Percentiles rank a stretch among this genome's conserved stretches.
phyloP scores from a whole-genome alignment of 1,140 invertebrate genomes.

The Melipona quadrifasciata region DNA sequence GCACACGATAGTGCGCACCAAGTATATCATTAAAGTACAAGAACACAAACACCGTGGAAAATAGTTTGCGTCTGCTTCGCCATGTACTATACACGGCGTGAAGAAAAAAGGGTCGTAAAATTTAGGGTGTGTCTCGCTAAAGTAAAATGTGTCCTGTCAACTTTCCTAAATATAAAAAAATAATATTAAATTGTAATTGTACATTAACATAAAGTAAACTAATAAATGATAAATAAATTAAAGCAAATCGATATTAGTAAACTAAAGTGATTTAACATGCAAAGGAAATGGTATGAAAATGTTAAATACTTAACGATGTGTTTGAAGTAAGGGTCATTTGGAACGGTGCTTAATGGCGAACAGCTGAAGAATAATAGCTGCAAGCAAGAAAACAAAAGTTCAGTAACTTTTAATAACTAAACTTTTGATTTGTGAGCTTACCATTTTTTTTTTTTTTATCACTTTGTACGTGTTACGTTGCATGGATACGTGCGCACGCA shows the following conservation, averaged over 20 bases:
- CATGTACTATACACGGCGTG: not conserved
- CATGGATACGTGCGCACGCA: not conserved
- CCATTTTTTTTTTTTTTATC: not conserved
- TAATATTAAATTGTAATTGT: not conserved
- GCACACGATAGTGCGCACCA: not conserved
- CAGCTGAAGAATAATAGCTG: not conserved
- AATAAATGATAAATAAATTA: not conserved
- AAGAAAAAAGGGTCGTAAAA: not conserved
- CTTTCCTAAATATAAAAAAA: not conserved
- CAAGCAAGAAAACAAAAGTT: not conserved
- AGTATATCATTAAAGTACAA: slow-evolving; percentile 41
- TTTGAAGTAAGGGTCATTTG: not conserved
- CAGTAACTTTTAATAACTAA: not conserved
- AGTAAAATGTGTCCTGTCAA: not conserved
- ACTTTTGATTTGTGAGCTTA: not conserved
- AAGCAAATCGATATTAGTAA: not conserved
- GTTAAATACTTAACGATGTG: not conserved
- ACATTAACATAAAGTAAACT: too few species aligned
- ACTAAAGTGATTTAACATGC: not conserved
- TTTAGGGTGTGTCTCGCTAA: not conserved
- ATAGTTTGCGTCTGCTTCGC: slow-evolving; percentile 30
- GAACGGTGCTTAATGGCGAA: not conserved
- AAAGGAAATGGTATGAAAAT: not conserved
- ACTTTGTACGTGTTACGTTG: too few species aligned
- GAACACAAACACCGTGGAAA: slow-evolving; percentile 49